phyloP scores from a whole-genome alignment of 2,888 invertebrate species.

The Noctua comes region DNA sequence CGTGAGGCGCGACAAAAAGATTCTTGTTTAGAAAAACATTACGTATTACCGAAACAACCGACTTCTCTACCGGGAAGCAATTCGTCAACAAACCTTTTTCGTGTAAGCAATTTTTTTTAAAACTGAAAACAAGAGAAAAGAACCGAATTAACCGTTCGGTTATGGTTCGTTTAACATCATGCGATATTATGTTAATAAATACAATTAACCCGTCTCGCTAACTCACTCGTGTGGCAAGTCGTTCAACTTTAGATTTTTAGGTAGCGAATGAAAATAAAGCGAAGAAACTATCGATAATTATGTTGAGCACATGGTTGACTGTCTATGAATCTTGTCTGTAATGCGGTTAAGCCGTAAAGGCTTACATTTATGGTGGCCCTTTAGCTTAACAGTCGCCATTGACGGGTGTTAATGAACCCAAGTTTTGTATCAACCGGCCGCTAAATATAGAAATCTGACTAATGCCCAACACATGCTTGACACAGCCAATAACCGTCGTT shows the following conservation, averaged over 20 bases:
- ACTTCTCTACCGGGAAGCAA: conserved; percentile 49
- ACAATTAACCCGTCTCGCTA: conserved; percentile 82
- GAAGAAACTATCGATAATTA: neutral
- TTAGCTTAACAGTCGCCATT: conserved; percentile 69
- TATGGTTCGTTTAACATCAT: conserved; percentile 82
- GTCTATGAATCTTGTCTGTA: neutral
- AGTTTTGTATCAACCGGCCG: conserved; percentile 77
- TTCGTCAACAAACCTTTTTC: conserved; percentile 55
- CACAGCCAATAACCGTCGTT: conserved; percentile 74
- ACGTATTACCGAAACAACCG: conserved; percentile 4
- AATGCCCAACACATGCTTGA: conserved; percentile 82
- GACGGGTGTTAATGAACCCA: conserved; percentile 80
- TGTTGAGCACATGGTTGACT: neutral
- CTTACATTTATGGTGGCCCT: conserved; percentile 59
- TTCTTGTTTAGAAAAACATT: conserved; percentile 26
- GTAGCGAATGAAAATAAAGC: conserved; percentile 10
- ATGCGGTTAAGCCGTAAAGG: conserved; percentile 29
- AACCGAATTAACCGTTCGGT: conserved; percentile 76
- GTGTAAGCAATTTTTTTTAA: conserved; percentile 61
- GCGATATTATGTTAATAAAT: conserved; percentile 87
- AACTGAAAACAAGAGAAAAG: conserved; percentile 68
- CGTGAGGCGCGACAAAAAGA: conserved; percentile 26
- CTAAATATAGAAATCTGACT: conserved; percentile 86
- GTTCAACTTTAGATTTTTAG: conserved; percentile 78
- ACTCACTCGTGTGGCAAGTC: conserved; percentile 74